Evolutionary conservation across 2,797 vertebrate genomes (phyloP).

Genomic region (Myotis pilosus): DNA sequence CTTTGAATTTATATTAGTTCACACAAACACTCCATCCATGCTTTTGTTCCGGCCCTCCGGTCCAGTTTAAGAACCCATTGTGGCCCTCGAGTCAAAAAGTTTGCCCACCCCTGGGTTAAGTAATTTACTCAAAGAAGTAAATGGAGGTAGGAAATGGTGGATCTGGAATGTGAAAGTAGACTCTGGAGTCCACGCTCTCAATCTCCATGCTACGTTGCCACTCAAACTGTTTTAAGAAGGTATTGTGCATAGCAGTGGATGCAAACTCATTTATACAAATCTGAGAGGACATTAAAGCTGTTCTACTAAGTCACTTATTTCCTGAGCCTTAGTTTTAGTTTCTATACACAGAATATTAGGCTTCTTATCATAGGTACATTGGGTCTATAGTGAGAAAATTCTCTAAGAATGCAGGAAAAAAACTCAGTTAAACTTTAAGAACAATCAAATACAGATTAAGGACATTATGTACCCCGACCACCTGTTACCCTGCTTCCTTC

Average conservation of each 20-base stretch:
- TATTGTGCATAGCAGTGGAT: neutral
- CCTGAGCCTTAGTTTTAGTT: neutral
- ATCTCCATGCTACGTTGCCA: neutral
- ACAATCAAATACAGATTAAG: neutral
- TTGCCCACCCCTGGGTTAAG: neutral
- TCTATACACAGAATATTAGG: neutral
- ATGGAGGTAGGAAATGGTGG: neutral
- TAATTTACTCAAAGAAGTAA: neutral
- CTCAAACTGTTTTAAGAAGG: neutral
- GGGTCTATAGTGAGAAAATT: neutral
- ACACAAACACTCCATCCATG: too few relatives aligned
- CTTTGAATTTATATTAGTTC: too few relatives aligned
- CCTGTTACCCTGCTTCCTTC: too few relatives aligned
- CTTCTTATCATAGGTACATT: neutral
- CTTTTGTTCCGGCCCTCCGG: too few relatives aligned
- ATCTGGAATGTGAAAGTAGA: neutral
- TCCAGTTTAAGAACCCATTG: too few relatives aligned
- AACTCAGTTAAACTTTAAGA: constrained; percentile 3
- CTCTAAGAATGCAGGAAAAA: neutral
- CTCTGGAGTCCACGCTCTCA: neutral
- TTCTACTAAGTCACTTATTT: neutral
- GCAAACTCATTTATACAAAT: neutral
- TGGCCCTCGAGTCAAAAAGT: too few relatives aligned
- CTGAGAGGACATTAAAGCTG: neutral
- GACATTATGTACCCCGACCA: neutral